Evolutionary conservation across 2,888 invertebrate genomes (phyloP).

Genomic region (Oasisia sp.): DNA sequence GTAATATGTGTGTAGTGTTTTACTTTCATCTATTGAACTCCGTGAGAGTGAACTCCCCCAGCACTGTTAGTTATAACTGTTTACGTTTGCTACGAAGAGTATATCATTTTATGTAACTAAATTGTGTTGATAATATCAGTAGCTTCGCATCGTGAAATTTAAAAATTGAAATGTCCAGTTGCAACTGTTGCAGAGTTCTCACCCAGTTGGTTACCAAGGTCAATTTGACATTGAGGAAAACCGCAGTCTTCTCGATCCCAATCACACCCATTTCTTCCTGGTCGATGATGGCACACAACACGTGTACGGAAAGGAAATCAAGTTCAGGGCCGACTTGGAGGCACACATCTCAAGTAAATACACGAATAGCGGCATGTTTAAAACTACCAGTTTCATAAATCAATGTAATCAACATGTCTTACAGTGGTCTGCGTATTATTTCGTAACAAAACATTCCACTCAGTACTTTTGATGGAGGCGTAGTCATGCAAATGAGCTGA

Average conservation of each 20-base stretch:
- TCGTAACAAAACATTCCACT: too few relatives aligned
- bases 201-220: background rate
- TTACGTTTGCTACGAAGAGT: background rate
- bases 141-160: background rate
- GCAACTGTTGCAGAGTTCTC: constrained; percentile 22
- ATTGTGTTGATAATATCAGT: background rate
- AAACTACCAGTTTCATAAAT: background rate
- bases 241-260: constrained; percentile 22
- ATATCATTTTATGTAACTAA: too few relatives aligned
- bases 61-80: background rate
- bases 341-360: constrained; percentile 40
- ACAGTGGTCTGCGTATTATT: background rate
- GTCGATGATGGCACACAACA: constrained; percentile 19
- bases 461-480: too few relatives aligned
- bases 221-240: constrained; percentile 24
- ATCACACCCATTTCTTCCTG: constrained; percentile 22
- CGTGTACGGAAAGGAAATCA: constrained; percentile 19
- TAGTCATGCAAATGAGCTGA: too few relatives aligned
- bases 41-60: too few relatives aligned
- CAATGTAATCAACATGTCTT: constrained; percentile 26
- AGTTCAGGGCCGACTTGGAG: constrained; percentile 13
- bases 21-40: too few relatives aligned
- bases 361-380: constrained; percentile 47
- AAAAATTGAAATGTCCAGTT: background rate
- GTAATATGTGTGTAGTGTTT: too few relatives aligned